phyloP scores from a whole-genome alignment of 1,140 invertebrate genomes.

The Drosophila obscura region DNA sequence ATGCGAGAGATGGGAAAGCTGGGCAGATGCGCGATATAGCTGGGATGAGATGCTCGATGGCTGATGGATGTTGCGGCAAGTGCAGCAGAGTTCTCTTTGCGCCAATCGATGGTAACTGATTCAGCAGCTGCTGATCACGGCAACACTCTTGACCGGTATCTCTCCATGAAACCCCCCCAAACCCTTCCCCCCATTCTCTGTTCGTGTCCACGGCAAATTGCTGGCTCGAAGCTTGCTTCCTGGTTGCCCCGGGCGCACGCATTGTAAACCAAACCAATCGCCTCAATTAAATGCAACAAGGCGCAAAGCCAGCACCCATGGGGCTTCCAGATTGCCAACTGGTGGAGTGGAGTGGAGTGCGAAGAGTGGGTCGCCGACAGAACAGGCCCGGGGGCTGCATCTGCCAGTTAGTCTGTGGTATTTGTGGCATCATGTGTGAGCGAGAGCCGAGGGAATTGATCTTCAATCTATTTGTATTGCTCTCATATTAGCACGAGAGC shows the following conservation, averaged over 20 bases:
- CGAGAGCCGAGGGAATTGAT: constrained; percentile 36
- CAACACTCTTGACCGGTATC: constrained; percentile 22
- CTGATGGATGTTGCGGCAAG: constrained; percentile 41
- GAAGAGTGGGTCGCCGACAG: constrained; percentile 14
- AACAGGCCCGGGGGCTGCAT: constrained; percentile 20
- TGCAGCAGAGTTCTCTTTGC: constrained; percentile 31
- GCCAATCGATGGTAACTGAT: constrained; percentile 72
- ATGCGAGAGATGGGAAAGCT: background rate
- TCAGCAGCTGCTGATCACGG: constrained; percentile 72
- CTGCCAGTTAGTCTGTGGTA: constrained; percentile 54
- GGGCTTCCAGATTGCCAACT: constrained; percentile 41
- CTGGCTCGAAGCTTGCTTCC: constrained; percentile 55
- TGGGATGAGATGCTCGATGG: constrained; percentile 22
- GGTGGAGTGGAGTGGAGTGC: background rate
- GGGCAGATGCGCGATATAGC: background rate
- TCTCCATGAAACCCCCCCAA: constrained; percentile 11
- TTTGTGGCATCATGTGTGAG: constrained; percentile 34
- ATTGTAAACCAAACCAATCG: constrained; percentile 72
- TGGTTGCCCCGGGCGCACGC: constrained; percentile 62
- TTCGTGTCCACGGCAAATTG: constrained; percentile 50
- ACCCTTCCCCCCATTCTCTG: background rate
- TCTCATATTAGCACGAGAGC: background rate
- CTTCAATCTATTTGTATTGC: constrained; percentile 32
- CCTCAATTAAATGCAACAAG: constrained; percentile 73
- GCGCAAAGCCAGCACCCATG: constrained; percentile 47